Percentiles rank a stretch among this genome's conserved stretches.
phyloP scores from a whole-genome alignment of 2,797 vertebrate genomes.

The Pterois miles region DNA sequence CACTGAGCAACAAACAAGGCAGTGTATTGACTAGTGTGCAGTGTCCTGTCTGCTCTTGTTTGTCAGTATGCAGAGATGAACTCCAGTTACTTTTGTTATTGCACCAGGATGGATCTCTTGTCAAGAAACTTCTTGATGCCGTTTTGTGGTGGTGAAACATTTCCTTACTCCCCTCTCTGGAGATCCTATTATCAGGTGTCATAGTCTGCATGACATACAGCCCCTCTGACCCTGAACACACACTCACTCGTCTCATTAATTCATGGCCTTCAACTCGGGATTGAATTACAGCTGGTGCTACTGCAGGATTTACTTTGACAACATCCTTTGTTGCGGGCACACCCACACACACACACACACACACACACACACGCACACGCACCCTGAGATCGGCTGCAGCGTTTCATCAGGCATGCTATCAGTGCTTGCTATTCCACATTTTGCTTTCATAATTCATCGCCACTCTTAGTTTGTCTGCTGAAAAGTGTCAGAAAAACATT shows the following conservation, averaged over 20 bases:
- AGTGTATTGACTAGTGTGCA: not conserved
- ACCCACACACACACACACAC: conserved; percentile 8
- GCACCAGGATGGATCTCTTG: not conserved
- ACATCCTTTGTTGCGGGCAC: conserved; percentile 19
- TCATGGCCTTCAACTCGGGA: conserved; percentile 74
- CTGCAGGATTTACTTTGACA: conserved; percentile 57
- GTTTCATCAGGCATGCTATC: not conserved
- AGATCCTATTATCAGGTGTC: conserved; percentile 51
- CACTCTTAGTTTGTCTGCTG: conserved; percentile 11
- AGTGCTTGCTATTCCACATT: conserved; percentile 25
- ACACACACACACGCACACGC: conserved; percentile 12
- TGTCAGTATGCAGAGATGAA: not conserved
- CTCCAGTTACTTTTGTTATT: not conserved
- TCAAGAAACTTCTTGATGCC: not conserved
- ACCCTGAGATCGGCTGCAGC: conserved; percentile 16
- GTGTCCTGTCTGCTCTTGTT: not conserved
- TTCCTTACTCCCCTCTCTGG: not conserved
- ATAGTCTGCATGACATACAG: conserved; percentile 40
- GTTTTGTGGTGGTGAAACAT: not conserved
- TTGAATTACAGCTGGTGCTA: conserved; percentile 64
- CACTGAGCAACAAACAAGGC: conserved; percentile 30
- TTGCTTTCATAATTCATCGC: conserved; percentile 49
- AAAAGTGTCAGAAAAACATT: conserved; percentile 42
- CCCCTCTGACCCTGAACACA: conserved; percentile 59
- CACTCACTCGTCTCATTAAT: conserved; percentile 69